Conservation (phyloP, 1,140 invertebrate species). For the Eubasilissa regina region DNA sequence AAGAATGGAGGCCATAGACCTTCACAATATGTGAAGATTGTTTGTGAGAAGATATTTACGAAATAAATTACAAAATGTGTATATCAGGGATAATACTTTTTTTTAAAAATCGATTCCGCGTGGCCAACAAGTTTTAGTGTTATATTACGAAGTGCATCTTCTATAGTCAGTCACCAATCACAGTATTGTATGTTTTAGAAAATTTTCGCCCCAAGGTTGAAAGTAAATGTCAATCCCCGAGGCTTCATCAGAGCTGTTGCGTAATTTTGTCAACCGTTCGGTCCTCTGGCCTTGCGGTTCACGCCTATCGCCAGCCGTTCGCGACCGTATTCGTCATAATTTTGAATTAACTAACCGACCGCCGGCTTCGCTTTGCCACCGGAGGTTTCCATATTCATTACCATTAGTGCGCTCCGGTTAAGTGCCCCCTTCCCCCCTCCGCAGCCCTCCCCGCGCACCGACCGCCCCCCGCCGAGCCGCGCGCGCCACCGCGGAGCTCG, state of each 20-base stretch:
- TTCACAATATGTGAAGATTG: no score
- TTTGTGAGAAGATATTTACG: no score
- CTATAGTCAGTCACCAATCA: no score
- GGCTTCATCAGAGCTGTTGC: slow-evolving; percentile 1
- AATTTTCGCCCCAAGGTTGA: slow-evolving; percentile 35
- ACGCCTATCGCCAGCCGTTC: not conserved
- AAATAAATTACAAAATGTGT: no score
- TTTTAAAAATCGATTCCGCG: no score
- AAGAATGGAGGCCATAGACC: no score
- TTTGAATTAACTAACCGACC: slow-evolving; percentile 24
- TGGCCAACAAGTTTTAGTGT: no score
- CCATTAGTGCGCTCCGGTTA: slow-evolving; percentile 31
- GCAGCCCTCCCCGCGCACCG: no score
- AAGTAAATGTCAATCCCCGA: slow-evolving; percentile 36
- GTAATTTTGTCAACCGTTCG: not conserved
- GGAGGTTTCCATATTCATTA: slow-evolving; percentile 42
- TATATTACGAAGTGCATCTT: no score
- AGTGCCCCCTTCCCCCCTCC: no score
- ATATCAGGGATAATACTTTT: no score
- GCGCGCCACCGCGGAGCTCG: slow-evolving; percentile 11
- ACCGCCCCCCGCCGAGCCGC: slow-evolving; percentile 12
- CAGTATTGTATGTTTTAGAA: not conserved
- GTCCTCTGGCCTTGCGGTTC: not conserved
- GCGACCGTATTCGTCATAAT: slow-evolving; percentile 31
- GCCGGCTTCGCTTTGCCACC: not conserved